Evolutionary conservation across 2,888 invertebrate species (phyloP).

Genomic region (Ectropis crepuscularia): DNA sequence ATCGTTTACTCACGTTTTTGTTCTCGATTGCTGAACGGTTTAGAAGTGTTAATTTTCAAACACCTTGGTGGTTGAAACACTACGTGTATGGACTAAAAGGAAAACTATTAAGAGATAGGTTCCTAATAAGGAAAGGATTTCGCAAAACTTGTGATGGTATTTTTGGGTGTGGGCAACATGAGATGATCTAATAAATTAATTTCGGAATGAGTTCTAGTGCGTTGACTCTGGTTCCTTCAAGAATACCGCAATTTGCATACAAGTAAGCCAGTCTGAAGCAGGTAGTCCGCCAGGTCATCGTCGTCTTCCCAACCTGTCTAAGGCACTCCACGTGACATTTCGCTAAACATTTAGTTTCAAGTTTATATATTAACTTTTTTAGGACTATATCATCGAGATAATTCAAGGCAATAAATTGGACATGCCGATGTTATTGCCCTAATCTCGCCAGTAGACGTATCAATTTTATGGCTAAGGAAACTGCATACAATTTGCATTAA

Average conservation of each 20-base stretch:
- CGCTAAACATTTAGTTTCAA: constrained; percentile 57
- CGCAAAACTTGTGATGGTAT: constrained; percentile 38
- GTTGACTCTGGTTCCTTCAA: constrained; percentile 69
- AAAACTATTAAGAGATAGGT: too few species aligned
- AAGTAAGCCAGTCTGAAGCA: constrained; percentile 68
- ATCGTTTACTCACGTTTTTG: constrained; percentile 14
- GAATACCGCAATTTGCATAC: constrained; percentile 78
- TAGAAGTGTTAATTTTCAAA: background rate
- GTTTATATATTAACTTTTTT: constrained; percentile 61
- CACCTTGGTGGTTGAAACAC: too few species aligned
- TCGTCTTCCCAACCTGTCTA: constrained; percentile 72
- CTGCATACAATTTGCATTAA: constrained; percentile 34
- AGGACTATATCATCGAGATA: constrained; percentile 40
- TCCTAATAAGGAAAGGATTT: background rate
- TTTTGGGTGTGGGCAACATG: constrained; percentile 44
- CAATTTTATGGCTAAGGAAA: constrained; percentile 36
- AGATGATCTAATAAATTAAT: constrained; percentile 73
- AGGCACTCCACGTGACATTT: constrained; percentile 74
- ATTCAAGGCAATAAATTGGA: constrained; percentile 47
- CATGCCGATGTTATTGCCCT: constrained; percentile 46
- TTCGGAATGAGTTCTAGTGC: constrained; percentile 63
- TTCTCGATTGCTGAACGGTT: background rate
- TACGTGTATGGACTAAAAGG: too few species aligned
- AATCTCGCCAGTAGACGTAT: constrained; percentile 42
- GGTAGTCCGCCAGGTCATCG: constrained; percentile 79